These are phyloP conservation scores for Pterostichus madidus DNA, from an alignment of 2,888 invertebrate genomes.

Conservation along the genomic window DNA sequence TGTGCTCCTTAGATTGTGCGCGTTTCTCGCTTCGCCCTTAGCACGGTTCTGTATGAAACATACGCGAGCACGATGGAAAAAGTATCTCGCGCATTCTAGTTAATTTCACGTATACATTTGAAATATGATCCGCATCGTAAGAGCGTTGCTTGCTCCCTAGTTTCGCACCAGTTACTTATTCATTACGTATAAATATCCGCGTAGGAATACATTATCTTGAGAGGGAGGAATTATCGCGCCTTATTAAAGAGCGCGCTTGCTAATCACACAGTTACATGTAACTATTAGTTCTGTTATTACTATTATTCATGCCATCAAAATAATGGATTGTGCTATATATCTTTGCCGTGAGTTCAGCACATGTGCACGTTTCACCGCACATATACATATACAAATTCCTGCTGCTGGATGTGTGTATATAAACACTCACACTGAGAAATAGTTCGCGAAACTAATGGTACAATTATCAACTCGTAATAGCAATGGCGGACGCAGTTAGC, in stretches of 20 bases:
- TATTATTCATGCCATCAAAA: conserved; percentile 65
- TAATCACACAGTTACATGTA: conserved; percentile 43
- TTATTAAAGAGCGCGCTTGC: conserved; percentile 58
- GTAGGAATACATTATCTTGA: conserved; percentile 44
- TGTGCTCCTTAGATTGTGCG: no score
- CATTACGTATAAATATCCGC: conserved; percentile 35
- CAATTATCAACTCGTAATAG: conserved; percentile 64
- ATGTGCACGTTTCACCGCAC: conserved; percentile 32
- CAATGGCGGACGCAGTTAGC: conserved; percentile 44
- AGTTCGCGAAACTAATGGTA: conserved; percentile 52
- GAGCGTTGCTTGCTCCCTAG: background rate
- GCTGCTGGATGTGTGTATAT: background rate
- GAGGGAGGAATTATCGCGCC: conserved; percentile 43
- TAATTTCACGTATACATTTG: background rate
- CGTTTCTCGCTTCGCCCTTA: no score
- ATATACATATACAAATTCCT: conserved; percentile 22
- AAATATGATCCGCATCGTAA: background rate
- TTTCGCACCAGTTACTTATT: conserved; percentile 12
- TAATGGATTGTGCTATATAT: conserved; percentile 62
- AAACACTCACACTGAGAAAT: conserved; percentile 13
- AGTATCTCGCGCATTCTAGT: background rate
- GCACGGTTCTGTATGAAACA: background rate
- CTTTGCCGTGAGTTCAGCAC: conserved; percentile 16
- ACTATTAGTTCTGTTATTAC: conserved; percentile 66
- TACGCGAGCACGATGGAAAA: background rate